Conservation (phyloP, 2,113 vertebrate species). For the Garra rufa region DNA sequence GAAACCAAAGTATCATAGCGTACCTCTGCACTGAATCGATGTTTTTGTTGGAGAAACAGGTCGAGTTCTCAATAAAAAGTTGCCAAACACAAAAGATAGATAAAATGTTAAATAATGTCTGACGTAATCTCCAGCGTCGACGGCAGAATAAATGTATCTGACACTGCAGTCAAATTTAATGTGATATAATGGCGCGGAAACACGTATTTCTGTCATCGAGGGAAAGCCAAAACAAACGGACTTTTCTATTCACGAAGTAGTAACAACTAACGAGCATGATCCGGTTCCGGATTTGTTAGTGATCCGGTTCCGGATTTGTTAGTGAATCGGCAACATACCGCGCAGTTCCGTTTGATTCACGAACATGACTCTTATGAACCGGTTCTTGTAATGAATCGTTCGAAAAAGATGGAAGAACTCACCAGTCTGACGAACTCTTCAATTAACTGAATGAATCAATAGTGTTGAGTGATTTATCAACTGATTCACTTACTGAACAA, state of each 20-base stretch:
- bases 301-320: too few species aligned
- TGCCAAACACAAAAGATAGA: too few species aligned
- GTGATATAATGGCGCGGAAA: too few species aligned
- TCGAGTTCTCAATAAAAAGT: neutral
- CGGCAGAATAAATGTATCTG: too few species aligned
- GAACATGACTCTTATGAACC: neutral
- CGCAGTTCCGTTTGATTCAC: neutral
- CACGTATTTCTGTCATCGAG: neutral
- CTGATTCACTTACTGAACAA: too few species aligned
- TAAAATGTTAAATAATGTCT: too few species aligned
- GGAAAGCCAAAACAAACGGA: neutral
- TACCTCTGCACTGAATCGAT: neutral
- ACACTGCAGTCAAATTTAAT: too few species aligned
- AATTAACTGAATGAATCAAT: too few species aligned
- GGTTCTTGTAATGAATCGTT: neutral
- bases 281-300: too few species aligned
- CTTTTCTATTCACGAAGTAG: neutral
- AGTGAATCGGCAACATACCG: neutral
- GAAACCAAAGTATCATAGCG: too few species aligned
- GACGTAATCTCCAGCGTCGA: too few species aligned
- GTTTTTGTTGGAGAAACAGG: neutral
- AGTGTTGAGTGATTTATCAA: too few species aligned
- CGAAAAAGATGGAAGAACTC: neutral
- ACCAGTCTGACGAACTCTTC: neutral
- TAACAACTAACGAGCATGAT: neutral